Conservation (phyloP, 2,113 vertebrate genomes). For the Aythya baeri region DNA sequence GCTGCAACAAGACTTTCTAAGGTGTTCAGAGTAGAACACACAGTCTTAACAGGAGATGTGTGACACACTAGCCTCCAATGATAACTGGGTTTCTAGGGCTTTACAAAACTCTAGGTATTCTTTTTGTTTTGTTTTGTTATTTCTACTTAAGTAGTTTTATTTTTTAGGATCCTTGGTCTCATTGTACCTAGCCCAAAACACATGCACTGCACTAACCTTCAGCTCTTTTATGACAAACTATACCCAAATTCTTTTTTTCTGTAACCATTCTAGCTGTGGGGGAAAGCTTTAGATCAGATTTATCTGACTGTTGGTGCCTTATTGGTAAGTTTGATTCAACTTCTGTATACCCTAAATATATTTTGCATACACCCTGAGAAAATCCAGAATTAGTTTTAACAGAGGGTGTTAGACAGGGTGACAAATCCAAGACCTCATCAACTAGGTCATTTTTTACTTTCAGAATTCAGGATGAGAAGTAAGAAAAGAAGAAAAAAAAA, state of each 20-base stretch:
- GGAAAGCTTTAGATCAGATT: neutral
- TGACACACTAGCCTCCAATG: neutral
- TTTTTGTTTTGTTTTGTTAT: neutral
- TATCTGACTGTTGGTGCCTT: neutral
- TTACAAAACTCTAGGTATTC: neutral
- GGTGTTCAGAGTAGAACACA: neutral
- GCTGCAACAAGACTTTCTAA: neutral
- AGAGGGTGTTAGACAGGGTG: neutral
- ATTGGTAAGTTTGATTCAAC: neutral
- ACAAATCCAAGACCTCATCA: neutral
- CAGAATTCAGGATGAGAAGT: neutral
- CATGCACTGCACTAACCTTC: neutral
- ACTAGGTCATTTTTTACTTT: neutral
- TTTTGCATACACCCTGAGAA: neutral
- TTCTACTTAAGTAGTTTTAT: neutral
- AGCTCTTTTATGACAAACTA: neutral
- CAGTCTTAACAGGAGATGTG: neutral
- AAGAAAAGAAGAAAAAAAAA: too few relatives aligned
- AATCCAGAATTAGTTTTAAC: neutral
- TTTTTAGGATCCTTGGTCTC: neutral
- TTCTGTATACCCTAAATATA: neutral
- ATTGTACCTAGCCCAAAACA: neutral
- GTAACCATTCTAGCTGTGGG: fast-evolving
- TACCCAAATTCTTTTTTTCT: neutral
- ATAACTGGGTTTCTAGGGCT: neutral